Conservation (phyloP, 2,113 vertebrate genomes). For the Mobula birostris region DNA sequence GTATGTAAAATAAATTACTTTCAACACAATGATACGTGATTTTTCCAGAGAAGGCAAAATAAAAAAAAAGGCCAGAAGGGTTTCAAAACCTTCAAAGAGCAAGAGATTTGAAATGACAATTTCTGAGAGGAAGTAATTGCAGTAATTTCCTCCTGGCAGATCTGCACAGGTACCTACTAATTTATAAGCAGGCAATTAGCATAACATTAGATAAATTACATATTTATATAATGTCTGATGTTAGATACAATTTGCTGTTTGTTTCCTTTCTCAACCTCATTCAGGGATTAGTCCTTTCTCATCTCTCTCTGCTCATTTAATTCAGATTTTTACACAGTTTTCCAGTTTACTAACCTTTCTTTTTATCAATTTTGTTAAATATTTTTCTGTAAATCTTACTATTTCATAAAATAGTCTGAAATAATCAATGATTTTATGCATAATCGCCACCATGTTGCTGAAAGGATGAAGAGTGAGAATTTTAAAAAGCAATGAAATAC, state of each 20-base stretch:
- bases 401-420: background rate
- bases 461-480: background rate
- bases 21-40: background rate
- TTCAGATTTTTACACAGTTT: background rate
- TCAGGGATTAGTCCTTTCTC: background rate
- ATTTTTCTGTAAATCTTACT: background rate
- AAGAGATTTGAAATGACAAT: conserved; percentile 8
- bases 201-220: background rate
- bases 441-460: background rate
- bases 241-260: background rate
- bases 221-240: background rate
- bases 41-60: background rate
- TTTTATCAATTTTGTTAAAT: background rate
- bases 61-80: background rate
- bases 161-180: background rate
- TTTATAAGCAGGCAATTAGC: background rate
- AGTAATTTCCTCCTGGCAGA: conserved; percentile 15
- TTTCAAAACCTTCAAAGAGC: conserved; percentile 10
- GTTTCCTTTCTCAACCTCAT: background rate
- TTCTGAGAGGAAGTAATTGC: background rate
- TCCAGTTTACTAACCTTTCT: background rate
- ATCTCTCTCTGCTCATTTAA: background rate
- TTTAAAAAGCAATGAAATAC: background rate
- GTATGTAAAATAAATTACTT: background rate
- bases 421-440: background rate